These are phyloP conservation scores for Dicyrtoma fusca DNA, from an alignment of 2,888 invertebrate species.

Conservation along the genomic window DNA sequence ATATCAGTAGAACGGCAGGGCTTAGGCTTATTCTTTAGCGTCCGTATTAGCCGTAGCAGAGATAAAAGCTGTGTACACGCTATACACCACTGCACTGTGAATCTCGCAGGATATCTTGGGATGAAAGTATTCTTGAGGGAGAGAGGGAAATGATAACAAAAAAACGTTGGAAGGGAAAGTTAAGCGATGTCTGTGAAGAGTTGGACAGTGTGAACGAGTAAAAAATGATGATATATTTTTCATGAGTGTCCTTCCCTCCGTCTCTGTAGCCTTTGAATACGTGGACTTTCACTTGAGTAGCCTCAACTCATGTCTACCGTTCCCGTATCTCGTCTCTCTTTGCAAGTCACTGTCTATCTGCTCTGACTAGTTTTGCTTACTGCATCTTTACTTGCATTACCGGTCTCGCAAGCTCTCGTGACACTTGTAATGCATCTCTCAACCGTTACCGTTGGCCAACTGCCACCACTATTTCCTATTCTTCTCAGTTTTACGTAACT, in stretches of 20 bases:
- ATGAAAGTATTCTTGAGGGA: background rate
- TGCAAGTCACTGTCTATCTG: too few relatives aligned
- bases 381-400: too few relatives aligned
- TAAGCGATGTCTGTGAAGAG: background rate
- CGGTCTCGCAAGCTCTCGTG: background rate
- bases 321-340: too few relatives aligned
- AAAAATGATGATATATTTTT: constrained; percentile 28
- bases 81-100: background rate
- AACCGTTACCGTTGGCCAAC: constrained; percentile 39
- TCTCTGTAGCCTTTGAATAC: too few relatives aligned
- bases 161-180: too few relatives aligned
- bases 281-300: too few relatives aligned
- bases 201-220: background rate
- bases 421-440: constrained; percentile 21
- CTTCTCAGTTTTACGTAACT: background rate
- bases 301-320: too few relatives aligned
- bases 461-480: constrained; percentile 38
- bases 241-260: background rate
- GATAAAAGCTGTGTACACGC: too few relatives aligned
- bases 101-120: background rate
- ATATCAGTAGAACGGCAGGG: background rate
- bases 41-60: too few relatives aligned
- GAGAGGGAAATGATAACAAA: background rate
- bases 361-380: too few relatives aligned
- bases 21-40: too few relatives aligned